Base-by-base conservation (phyloP, 2,888 invertebrate species). In the Limnephilus marmoratus region DNA sequence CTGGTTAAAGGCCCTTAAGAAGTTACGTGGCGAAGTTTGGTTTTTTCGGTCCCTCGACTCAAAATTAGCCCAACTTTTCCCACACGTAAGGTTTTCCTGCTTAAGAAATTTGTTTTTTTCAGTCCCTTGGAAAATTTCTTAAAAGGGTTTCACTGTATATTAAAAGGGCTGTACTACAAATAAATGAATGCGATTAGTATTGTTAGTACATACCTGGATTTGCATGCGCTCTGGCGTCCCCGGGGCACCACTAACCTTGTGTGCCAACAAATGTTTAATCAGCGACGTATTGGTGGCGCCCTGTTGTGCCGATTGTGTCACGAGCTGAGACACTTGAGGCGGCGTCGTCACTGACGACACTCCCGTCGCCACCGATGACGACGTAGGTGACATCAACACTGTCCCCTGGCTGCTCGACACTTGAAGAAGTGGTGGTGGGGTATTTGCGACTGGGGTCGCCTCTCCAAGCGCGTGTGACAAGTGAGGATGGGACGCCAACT, bases 201-300 rank as follows among this genome's bases (percentile, higher is more conserved):
- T 91, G 92, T 93, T 93, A 93, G 91, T 86, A 92, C 91, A 96
- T 94, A 94, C 94, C 93, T 94, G 94, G 92, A 92, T 93, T 94
- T 94, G 94, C 94, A 94, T 94, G 93, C 93, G 93, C 53, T 93
- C 93, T 92, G 92, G 85, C 92, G 95, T 95, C 29, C 90, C 93
- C 93, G 95, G 95, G 95, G 94, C 94, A 93, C 94, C 93, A 93
- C 95, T 96, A 96, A 99, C 98, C 97, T 99, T 99, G 96, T 98
- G 98, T 94, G 99, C 99, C 95, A 99, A 96, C 94, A 99, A 97
- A 96, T 98, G 99, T 96, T 99, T 99, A 95, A 99, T 99, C 94
- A 99, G 97, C 93, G 98, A 98, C 90, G 98, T 98, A 94, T 97
- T 97, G 92, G 97, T 97, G 94, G 95, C 95, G 93, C 96, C 96